Evolutionary conservation across 2,797 vertebrate genomes (phyloP).

Genomic region (Vireo griseus): DNA sequence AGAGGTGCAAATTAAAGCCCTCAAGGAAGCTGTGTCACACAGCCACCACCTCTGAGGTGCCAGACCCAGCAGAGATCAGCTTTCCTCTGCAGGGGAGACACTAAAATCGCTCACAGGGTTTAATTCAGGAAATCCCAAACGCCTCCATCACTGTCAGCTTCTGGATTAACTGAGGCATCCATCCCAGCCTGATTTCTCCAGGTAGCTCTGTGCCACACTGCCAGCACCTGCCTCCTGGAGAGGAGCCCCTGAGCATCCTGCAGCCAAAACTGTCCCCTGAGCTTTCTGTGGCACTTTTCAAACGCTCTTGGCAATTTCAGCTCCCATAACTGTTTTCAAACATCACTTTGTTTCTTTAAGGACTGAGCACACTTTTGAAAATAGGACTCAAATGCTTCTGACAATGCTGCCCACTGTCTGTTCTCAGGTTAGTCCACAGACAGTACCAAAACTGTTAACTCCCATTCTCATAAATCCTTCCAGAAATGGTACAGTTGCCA

Average conservation of each 20-base stretch:
- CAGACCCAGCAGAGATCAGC: not conserved
- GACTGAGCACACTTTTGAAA: not conserved
- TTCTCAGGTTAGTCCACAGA: not conserved
- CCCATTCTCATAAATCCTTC: not conserved
- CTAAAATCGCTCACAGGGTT: not conserved
- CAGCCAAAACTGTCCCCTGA: not conserved
- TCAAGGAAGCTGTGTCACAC: not conserved
- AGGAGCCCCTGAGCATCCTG: fast-evolving
- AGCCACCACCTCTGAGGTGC: not conserved
- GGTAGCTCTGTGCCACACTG: not conserved
- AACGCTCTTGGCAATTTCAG: fast-evolving
- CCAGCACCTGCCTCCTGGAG: fast-evolving
- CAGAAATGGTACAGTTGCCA: not conserved
- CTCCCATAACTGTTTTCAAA: not conserved
- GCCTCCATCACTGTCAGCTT: not conserved
- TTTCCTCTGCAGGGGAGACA: fast-evolving
- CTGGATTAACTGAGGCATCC: fast-evolving
- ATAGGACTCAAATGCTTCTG: not conserved
- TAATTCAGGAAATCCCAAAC: not conserved
- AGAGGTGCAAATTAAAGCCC: not conserved
- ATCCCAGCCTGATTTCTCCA: fast-evolving
- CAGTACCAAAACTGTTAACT: not conserved
- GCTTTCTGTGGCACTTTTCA: fast-evolving
- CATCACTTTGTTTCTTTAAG: not conserved
- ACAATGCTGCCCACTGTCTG: not conserved